Conservation (phyloP, 2,113 vertebrate species). For the Pygoscelis adeliae region DNA sequence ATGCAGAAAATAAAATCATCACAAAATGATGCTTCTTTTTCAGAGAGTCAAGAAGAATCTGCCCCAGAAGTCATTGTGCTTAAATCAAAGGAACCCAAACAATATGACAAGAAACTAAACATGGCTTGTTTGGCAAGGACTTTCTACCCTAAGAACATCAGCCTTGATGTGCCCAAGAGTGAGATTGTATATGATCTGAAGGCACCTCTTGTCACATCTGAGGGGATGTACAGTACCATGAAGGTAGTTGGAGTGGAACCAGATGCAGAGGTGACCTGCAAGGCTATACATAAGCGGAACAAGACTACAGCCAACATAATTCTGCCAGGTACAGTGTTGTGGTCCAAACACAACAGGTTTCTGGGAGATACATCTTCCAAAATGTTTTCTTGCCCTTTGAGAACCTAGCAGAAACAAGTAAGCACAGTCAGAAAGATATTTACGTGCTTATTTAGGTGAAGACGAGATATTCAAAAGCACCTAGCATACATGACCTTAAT, state of each 20-base stretch:
- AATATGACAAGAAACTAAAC: background rate
- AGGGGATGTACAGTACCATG: slow-evolving; percentile 61
- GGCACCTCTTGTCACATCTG: slow-evolving; percentile 1
- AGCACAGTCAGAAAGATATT: background rate
- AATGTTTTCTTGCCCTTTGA: background rate
- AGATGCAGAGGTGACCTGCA: slow-evolving; percentile 35
- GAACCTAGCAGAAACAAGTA: background rate
- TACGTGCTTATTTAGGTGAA: background rate
- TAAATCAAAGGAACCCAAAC: background rate
- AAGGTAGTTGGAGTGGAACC: slow-evolving; percentile 30
- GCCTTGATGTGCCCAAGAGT: slow-evolving; percentile 8
- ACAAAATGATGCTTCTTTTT: background rate
- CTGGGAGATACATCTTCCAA: background rate
- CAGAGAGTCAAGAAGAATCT: slow-evolving; percentile 21
- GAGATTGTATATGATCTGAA: background rate
- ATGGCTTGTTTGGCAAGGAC: slow-evolving; percentile 66
- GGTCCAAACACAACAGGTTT: fast-evolving
- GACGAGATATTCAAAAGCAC: background rate
- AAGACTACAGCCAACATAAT: background rate
- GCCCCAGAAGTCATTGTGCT: slow-evolving; percentile 64
- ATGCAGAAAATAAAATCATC: background rate
- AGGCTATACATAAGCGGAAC: background rate
- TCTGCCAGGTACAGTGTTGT: background rate
- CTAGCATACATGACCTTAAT: background rate
- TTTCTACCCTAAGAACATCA: slow-evolving; percentile 65